Conservation (phyloP, 2,113 vertebrate genomes). For the Tetraodon nigroviridis region DNA sequence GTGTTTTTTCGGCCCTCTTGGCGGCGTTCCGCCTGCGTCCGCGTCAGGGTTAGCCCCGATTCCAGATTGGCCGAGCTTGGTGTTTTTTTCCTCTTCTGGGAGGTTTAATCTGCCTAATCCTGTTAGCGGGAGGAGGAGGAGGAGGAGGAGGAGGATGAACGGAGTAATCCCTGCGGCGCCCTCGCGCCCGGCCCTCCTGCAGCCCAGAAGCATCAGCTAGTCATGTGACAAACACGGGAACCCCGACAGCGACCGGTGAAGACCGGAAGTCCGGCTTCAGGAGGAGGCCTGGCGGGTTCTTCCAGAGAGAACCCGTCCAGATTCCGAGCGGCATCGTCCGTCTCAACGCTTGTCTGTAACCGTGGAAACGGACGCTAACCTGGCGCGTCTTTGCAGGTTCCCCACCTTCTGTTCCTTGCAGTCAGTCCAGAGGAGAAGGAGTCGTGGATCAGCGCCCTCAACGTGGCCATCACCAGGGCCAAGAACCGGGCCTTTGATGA, state of each 20-base stretch:
- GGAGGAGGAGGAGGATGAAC: constrained; percentile 12
- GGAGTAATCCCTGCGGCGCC: constrained; percentile 43
- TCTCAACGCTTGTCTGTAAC: not conserved
- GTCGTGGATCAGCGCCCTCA: constrained; percentile 88
- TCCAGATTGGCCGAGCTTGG: constrained; percentile 25
- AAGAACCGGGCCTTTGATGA: constrained; percentile 91
- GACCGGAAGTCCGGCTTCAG: no score
- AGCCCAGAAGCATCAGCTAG: no score
- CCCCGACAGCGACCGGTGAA: no score
- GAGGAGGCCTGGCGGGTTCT: no score
- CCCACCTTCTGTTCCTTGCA: constrained; percentile 91
- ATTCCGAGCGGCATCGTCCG: not conserved
- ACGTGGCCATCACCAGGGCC: constrained; percentile 83
- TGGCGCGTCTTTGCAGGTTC: constrained; percentile 62
- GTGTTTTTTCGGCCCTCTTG: not conserved
- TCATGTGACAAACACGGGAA: no score
- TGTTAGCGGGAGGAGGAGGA: constrained; percentile 48
- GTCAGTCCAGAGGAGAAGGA: constrained; percentile 98
- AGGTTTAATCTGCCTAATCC: constrained; percentile 57
- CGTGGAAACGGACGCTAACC: no score
- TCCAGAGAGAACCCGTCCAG: no score
- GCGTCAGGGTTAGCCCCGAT: not conserved
- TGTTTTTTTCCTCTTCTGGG: constrained; percentile 18
- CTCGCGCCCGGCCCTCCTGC: constrained; percentile 2
- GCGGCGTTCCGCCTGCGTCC: constrained; percentile 17